phyloP scores from a whole-genome alignment of 2,797 vertebrate genomes.

The Hirundo rustica region DNA sequence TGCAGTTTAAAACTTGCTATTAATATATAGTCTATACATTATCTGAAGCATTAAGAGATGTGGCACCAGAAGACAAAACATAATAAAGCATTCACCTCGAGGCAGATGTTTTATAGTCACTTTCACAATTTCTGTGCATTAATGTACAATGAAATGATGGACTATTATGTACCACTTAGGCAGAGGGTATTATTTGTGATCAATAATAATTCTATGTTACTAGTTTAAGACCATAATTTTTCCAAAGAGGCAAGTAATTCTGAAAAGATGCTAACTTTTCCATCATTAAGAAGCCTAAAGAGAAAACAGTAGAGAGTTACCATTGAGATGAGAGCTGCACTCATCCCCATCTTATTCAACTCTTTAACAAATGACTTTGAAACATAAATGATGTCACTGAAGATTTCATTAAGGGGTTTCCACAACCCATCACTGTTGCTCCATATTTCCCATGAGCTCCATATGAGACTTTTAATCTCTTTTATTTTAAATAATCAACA shows the following conservation, averaged over 20 bases:
- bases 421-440: background rate
- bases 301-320: background rate
- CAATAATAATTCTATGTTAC: conserved; percentile 54
- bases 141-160: conserved; percentile 19
- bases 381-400: background rate
- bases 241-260: background rate
- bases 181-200: conserved; percentile 57
- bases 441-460: background rate
- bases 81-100: conserved; percentile 16
- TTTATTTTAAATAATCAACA: background rate
- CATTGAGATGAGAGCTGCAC: background rate
- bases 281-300: background rate
- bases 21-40: conserved; percentile 69
- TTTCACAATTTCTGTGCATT: conserved; percentile 9
- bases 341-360: background rate
- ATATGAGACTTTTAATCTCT: background rate
- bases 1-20: conserved; percentile 62
- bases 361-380: background rate
- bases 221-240: background rate
- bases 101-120: conserved; percentile 47
- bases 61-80: conserved; percentile 30
- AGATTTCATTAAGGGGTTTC: background rate
- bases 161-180: conserved; percentile 42
- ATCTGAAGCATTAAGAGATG: conserved; percentile 58
- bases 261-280: background rate